Conservation (phyloP, 2,888 invertebrate species). For the Charanyca ferruginea region DNA sequence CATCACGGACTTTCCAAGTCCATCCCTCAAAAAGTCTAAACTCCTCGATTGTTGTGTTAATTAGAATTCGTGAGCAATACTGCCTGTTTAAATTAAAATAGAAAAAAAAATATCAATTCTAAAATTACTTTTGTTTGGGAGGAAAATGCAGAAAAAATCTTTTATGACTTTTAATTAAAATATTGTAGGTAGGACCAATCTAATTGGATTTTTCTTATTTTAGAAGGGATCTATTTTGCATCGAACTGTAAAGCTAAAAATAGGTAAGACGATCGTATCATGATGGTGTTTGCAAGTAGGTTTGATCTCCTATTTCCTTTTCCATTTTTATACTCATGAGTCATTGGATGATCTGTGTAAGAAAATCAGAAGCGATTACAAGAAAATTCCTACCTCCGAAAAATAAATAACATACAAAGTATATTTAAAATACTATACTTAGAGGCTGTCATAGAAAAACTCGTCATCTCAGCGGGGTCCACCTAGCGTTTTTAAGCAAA, state of each 20-base stretch:
- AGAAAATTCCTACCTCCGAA: not conserved
- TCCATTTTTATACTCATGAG: not conserved
- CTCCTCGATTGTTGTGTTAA: constrained; percentile 66
- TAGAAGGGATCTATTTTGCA: not conserved
- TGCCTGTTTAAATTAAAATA: constrained; percentile 57
- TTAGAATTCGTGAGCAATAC: constrained; percentile 63
- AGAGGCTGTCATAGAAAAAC: too few relatives aligned
- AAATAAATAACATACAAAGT: not conserved
- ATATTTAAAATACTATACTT: too few relatives aligned
- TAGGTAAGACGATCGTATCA: not conserved
- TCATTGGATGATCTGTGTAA: not conserved
- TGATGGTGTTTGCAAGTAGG: not conserved
- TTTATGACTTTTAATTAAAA: constrained; percentile 48
- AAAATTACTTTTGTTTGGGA: constrained; percentile 52
- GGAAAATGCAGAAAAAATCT: constrained; percentile 41
- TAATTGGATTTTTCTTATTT: not conserved
- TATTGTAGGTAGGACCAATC: constrained; percentile 1
- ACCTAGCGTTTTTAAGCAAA: too few relatives aligned
- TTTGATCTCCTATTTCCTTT: not conserved
- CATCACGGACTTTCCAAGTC: constrained; percentile 62
- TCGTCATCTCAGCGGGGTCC: too few relatives aligned
- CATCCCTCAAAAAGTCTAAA: constrained; percentile 61
- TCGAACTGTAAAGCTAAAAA: not conserved
- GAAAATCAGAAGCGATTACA: not conserved
- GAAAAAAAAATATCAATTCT: constrained; percentile 44